Evolutionary conservation across 1,140 invertebrate genomes (phyloP), one percentile per base, ranked within the genome.

Genomic region (Heliconius melpomene): DNA sequence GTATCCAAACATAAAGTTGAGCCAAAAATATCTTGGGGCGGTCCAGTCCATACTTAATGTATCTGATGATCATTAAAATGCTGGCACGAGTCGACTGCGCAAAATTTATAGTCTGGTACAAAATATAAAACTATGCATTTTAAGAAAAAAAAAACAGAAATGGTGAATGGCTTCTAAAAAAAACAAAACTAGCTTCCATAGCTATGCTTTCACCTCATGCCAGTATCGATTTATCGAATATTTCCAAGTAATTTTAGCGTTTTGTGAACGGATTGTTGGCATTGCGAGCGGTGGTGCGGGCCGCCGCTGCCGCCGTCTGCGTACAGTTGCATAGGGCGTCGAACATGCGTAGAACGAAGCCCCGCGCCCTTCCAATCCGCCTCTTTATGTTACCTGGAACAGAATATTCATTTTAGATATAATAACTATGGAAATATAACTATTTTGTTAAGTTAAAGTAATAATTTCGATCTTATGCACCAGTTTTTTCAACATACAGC

Each of bases 251-350:
- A 71, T 13, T 81, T 90, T 94, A 94, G 78, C 92, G 92, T 84
- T 94, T 94, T 18, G 90, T 88, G 82, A 94, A 94, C 0, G 91
- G 91, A 72, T 94, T 93, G 79, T 94, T 66, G 9, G 60, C 60
- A 1, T 66, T 94, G n/a, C 92, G 86, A 7, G 92, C 91, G 29
- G 89, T 91, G 9, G 90, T 89, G 77, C 91, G 90, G 0, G 95
- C 95, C 2, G 95, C 95, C 7, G 95, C 95, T 50, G 95, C 93
- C 5, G 94, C 95, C 0, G 95, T 95, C 82, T 96, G 95, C 71
- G 95, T 95, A 81, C 95, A 96, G 87, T 96, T 95, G 89, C 95
- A 96, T 60, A 96, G 94, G 16, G 95, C 95, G 87, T 96, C 95
- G 81, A 96, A 95, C 88, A 96, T 93, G 70, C 95, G 94, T 57